Conservation (phyloP, 37 sponge, comb jelly and placozoan species). For the Geodia barretti region DNA sequence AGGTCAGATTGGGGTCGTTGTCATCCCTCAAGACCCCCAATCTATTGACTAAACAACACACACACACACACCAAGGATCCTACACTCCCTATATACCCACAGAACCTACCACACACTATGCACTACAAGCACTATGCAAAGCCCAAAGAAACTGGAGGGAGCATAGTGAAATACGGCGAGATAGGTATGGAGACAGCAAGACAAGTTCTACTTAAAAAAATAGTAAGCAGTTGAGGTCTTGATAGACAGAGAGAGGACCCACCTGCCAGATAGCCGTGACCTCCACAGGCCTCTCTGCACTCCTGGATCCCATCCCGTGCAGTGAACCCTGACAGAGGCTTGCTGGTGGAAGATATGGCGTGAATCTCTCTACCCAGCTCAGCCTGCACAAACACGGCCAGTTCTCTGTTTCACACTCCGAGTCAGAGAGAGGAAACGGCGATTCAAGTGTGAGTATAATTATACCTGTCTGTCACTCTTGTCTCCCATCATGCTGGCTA, state of each 20-base stretch:
- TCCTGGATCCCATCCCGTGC: constrained; percentile 87
- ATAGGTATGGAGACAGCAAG: too few relatives aligned
- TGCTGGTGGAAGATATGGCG: constrained; percentile 79
- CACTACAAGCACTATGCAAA: too few relatives aligned
- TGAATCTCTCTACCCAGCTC: constrained; percentile 84
- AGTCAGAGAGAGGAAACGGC: neutral
- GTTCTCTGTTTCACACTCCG: neutral
- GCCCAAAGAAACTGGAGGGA: too few relatives aligned
- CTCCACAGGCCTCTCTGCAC: constrained; percentile 97
- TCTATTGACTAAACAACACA: constrained; percentile 63
- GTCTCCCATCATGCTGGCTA: constrained; percentile 47
- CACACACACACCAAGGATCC: too few relatives aligned
- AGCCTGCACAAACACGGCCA: constrained; percentile 28
- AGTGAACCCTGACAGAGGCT: constrained; percentile 71
- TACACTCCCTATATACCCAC: neutral
- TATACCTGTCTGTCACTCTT: constrained; percentile 46
- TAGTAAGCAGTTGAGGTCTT: too few relatives aligned
- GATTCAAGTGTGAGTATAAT: neutral
- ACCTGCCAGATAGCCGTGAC: constrained; percentile 94
- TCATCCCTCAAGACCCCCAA: constrained; percentile 81
- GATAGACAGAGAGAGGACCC: neutral
- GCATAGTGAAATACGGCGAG: too few relatives aligned
- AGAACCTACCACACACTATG: neutral
- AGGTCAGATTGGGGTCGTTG: constrained; percentile 86
- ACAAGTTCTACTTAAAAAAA: too few relatives aligned